Conservation (phyloP, 2,113 vertebrate genomes). For the Myanophis thanlyinensis region DNA sequence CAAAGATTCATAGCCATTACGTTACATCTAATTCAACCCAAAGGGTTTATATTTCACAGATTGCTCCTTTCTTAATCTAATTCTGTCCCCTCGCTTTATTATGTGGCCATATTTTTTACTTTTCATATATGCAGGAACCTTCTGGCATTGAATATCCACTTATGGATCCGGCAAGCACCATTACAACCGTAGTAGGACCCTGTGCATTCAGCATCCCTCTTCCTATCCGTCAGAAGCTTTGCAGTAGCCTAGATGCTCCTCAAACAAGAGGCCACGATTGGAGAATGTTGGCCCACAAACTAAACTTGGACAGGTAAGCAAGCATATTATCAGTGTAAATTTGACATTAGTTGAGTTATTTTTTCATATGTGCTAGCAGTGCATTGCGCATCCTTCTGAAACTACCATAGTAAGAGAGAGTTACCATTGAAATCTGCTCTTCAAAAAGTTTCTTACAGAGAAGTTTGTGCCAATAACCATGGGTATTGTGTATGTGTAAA, state of each 20-base stretch:
- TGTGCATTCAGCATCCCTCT: conserved; percentile 92
- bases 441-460: not conserved
- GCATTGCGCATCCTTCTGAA: not conserved
- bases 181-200: conserved; percentile 89
- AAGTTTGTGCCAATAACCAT: not conserved
- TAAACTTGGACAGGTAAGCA: conserved; percentile 91
- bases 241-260: conserved; percentile 93
- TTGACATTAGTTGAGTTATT: not conserved
- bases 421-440: not conserved
- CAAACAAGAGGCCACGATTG: conserved; percentile 96
- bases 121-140: conserved; percentile 76
- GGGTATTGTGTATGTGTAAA: not conserved
- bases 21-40: not conserved
- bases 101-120: not conserved
- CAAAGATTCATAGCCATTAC: not conserved
- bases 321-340: not conserved
- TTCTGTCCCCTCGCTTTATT: not conserved
- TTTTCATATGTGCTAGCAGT: not conserved
- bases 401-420: not conserved
- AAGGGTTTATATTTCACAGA: not conserved
- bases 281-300: conserved; percentile 96
- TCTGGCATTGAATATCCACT: conserved; percentile 87
- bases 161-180: conserved; percentile 84
- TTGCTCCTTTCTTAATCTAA: not conserved
- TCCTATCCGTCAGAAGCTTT: conserved; percentile 96